Evolutionary conservation across 30 jellyfish, hydroid and myxozoan species (phyloP).

Genomic region (Aurelia coerulea): DNA sequence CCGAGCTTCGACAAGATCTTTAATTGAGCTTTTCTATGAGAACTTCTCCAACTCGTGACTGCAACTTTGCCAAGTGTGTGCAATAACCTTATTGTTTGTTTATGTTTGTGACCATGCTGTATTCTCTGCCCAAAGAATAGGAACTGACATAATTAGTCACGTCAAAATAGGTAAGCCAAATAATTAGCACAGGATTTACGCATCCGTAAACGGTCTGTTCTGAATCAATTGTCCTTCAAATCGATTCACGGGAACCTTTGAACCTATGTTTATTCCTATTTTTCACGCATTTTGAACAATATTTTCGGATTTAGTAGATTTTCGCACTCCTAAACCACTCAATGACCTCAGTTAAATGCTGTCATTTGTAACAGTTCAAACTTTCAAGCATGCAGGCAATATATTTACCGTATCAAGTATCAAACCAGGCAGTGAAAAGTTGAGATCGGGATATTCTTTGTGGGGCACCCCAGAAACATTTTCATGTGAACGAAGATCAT

Average conservation of each 20-base stretch:
- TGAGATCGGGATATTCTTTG: too few relatives aligned
- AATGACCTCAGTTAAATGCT: background rate
- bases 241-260: constrained; percentile 4
- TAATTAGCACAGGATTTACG: constrained; percentile 17
- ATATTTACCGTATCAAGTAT: background rate
- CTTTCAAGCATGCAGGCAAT: background rate
- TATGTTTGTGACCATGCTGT: too few relatives aligned
- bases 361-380: background rate
- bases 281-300: background rate
- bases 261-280: background rate
- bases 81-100: too few relatives aligned
- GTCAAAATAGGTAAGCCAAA: constrained; percentile 7
- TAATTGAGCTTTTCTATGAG: too few relatives aligned
- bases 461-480: too few relatives aligned
- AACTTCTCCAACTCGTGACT: too few relatives aligned
- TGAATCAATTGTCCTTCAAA: constrained; percentile 12
- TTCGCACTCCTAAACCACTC: background rate
- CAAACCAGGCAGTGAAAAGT: too few relatives aligned
- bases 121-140: too few relatives aligned
- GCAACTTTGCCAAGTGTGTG: too few relatives aligned
- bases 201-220: background rate
- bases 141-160: constrained; percentile 9
- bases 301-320: background rate
- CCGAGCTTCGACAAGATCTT: too few relatives aligned
- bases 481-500: too few relatives aligned